phyloP scores from a whole-genome alignment of 2,113 vertebrate species.

The Pelodiscus sinensis region DNA sequence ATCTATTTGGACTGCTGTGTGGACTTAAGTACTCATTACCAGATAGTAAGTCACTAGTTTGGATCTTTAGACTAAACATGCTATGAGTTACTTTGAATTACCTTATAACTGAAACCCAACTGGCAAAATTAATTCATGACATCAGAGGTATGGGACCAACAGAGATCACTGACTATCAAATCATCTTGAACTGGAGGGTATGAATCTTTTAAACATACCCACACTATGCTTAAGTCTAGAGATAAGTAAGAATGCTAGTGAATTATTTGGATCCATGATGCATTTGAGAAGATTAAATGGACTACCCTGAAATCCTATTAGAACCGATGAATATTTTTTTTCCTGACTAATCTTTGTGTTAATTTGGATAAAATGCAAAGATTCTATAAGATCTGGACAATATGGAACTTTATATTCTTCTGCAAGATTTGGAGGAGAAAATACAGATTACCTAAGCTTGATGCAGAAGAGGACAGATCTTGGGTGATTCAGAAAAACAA shows the following conservation, averaged over 20 bases:
- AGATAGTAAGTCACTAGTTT: neutral
- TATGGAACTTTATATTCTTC: neutral
- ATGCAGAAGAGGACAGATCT: neutral
- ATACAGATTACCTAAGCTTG: neutral
- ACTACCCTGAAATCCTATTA: neutral
- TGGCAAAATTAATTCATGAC: neutral
- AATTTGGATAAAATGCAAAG: constrained; percentile 30
- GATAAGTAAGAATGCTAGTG: constrained; percentile 14
- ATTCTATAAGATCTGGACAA: constrained; percentile 3
- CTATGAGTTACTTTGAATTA: neutral
- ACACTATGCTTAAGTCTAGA: constrained; percentile 5
- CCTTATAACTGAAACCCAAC: neutral
- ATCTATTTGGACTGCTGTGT: neutral
- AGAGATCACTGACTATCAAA: neutral
- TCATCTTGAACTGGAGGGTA: neutral
- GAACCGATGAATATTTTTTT: neutral
- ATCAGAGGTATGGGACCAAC: neutral
- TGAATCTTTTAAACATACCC: neutral
- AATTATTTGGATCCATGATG: neutral
- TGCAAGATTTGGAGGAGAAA: neutral
- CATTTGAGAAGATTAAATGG: neutral
- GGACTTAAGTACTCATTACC: neutral
- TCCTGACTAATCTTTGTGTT: neutral
- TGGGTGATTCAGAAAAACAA: neutral
- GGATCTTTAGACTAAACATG: neutral